Conservation (phyloP, 2,113 vertebrate genomes). For the Elachura formosa region DNA sequence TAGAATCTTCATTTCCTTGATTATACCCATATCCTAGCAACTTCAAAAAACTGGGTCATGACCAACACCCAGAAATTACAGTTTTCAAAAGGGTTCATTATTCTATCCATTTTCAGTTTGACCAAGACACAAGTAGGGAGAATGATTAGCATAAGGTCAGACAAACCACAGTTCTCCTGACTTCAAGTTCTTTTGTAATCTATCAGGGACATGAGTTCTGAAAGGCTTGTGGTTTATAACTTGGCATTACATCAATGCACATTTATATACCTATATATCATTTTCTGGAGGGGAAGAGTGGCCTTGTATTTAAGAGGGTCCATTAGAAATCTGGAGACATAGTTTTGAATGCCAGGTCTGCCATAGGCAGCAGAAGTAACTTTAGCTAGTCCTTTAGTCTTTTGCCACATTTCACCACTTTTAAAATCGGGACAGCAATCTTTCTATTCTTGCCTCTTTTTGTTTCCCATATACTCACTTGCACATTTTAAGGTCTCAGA, state of each 20-base stretch:
- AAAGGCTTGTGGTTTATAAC: constrained; percentile 57
- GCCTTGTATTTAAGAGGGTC: not conserved
- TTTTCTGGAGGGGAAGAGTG: constrained; percentile 2
- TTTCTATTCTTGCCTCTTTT: not conserved
- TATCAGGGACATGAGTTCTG: constrained; percentile 56
- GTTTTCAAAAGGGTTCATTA: constrained; percentile 21
- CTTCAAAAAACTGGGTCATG: constrained; percentile 15
- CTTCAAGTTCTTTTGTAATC: constrained; percentile 53
- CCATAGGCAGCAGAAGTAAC: not conserved
- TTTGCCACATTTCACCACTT: not conserved
- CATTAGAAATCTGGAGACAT: not conserved
- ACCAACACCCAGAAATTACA: constrained; percentile 28
- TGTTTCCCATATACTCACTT: not conserved
- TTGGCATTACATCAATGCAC: constrained; percentile 62
- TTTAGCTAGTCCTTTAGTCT: not conserved
- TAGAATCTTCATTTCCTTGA: constrained; percentile 13
- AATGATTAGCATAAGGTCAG: constrained; percentile 56
- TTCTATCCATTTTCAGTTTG: constrained; percentile 33
- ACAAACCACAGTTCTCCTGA: constrained; percentile 30
- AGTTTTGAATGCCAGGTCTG: not conserved
- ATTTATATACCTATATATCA: constrained; percentile 62
- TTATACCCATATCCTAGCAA: constrained; percentile 39
- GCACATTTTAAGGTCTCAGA: not conserved
- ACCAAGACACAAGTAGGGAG: constrained; percentile 30
- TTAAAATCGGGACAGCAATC: not conserved